Conservation (phyloP, 92 coral and sea anemone genomes). For the Galaxea fascicularis region DNA sequence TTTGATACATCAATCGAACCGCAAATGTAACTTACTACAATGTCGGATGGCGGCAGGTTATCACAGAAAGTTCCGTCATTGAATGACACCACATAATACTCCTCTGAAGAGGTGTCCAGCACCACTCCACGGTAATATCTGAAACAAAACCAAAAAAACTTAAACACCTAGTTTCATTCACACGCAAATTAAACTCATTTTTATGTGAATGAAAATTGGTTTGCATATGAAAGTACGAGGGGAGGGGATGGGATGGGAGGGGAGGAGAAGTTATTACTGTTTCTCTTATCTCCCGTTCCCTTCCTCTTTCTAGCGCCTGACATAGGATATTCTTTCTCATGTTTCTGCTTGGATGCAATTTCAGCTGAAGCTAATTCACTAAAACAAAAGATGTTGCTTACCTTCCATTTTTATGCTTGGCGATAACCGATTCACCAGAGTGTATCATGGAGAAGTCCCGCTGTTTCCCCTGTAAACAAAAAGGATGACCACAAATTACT, state of each 20-base stretch:
- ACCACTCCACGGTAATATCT: conserved; percentile 89
- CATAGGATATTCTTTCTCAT: too few relatives aligned
- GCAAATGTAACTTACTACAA: conserved; percentile 42
- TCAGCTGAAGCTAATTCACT: too few relatives aligned
- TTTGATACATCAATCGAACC: background rate
- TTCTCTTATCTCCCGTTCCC: too few relatives aligned
- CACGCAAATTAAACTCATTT: too few relatives aligned
- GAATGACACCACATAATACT: conserved; percentile 80
- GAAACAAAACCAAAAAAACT: background rate
- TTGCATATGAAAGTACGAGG: too few relatives aligned
- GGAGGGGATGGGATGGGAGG: background rate
- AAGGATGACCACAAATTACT: background rate
- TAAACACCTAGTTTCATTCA: background rate
- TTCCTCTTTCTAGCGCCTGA: too few relatives aligned
- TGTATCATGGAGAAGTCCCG: conserved; percentile 84
- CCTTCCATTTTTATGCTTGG: conserved; percentile 94
- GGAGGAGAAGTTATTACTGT: too few relatives aligned
- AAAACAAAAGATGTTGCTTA: conserved; percentile 8
- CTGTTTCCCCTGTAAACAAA: conserved; percentile 69
- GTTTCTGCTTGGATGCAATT: too few relatives aligned
- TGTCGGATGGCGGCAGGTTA: conserved; percentile 76
- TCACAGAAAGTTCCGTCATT: conserved; percentile 87
- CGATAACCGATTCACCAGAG: conserved; percentile 80
- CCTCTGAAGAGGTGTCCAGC: conserved; percentile 80
- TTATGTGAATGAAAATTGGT: too few relatives aligned